Evolutionary conservation across 2,113 vertebrate genomes (phyloP).

Genomic region (Phaethornis superciliosus): DNA sequence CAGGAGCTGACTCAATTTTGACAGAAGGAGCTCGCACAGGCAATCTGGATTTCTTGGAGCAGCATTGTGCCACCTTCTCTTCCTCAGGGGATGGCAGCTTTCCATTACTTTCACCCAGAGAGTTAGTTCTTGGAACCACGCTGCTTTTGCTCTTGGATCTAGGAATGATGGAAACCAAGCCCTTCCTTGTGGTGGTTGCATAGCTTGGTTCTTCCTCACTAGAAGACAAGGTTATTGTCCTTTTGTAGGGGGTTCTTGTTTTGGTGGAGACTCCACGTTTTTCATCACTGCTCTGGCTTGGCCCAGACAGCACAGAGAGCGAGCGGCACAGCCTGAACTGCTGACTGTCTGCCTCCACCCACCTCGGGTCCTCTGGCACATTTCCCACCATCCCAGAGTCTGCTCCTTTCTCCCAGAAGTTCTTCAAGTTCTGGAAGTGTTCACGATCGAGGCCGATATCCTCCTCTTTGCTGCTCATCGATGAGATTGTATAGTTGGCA

Average conservation of each 20-base stretch:
- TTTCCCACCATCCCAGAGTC: not conserved
- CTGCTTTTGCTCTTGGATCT: slow-evolving; percentile 54
- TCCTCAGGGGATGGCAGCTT: slow-evolving; percentile 13
- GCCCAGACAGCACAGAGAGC: not conserved
- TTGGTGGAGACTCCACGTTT: not conserved
- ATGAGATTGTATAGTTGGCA: slow-evolving; percentile 36
- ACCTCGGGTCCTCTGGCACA: accelerated
- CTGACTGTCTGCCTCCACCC: not conserved
- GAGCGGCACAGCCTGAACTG: slow-evolving; percentile 11
- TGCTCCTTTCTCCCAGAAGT: slow-evolving; percentile 75
- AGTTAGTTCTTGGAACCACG: not conserved
- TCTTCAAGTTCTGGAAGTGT: slow-evolving; percentile 68
- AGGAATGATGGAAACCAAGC: not conserved
- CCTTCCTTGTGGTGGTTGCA: slow-evolving; percentile 32
- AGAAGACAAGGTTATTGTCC: slow-evolving; percentile 59
- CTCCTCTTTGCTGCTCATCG: slow-evolving; percentile 58
- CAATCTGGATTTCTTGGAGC: slow-evolving; percentile 67
- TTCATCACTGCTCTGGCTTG: not conserved
- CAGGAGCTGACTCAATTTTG: not conserved
- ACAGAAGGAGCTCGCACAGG: slow-evolving; percentile 46
- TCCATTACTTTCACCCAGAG: not conserved
- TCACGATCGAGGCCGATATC: slow-evolving; percentile 27
- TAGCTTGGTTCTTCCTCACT: slow-evolving; percentile 64
- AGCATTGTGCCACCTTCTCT: not conserved
- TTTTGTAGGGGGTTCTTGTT: slow-evolving; percentile 52